Conservation (phyloP, 2,113 vertebrate species). For the Corythornis vintsioides region DNA sequence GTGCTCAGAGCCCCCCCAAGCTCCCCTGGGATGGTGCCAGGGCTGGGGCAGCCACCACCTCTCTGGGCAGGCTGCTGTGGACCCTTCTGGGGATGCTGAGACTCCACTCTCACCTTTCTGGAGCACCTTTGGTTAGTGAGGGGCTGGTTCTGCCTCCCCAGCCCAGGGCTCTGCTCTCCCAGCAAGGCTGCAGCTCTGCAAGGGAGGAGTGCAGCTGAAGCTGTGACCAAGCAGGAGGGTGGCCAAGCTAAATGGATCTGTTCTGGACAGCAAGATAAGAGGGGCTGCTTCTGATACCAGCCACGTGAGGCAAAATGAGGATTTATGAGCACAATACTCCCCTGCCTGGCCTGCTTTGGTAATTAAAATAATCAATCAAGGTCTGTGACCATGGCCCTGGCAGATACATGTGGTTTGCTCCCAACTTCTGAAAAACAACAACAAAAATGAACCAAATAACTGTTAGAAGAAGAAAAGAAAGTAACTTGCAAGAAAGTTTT, state of each 20-base stretch:
- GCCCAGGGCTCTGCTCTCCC: background rate
- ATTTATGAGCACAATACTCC: constrained; percentile 79
- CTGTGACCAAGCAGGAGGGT: background rate
- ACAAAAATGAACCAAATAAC: background rate
- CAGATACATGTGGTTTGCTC: background rate
- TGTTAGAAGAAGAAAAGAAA: background rate
- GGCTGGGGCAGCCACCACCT: background rate
- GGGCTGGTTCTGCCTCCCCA: background rate
- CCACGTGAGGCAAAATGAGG: constrained; percentile 54
- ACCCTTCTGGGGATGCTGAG: background rate
- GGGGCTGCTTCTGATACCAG: background rate
- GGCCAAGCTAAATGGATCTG: background rate
- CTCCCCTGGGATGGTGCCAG: background rate
- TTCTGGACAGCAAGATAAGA: background rate
- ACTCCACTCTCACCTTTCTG: background rate
- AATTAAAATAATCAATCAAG: constrained; percentile 86
- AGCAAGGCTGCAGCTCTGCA: background rate
- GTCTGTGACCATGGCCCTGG: constrained; percentile 19
- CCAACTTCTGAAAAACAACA: background rate
- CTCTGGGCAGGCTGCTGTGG: background rate
- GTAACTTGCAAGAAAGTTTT: background rate
- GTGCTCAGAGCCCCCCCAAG: no score
- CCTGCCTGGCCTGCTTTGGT: constrained; percentile 64
- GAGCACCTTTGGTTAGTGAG: constrained; percentile 19
- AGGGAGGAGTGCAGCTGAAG: constrained; percentile 25